These are phyloP conservation scores for Pseudorasbora parva DNA, from an alignment of 2,113 vertebrate species.

Conservation along the genomic window DNA sequence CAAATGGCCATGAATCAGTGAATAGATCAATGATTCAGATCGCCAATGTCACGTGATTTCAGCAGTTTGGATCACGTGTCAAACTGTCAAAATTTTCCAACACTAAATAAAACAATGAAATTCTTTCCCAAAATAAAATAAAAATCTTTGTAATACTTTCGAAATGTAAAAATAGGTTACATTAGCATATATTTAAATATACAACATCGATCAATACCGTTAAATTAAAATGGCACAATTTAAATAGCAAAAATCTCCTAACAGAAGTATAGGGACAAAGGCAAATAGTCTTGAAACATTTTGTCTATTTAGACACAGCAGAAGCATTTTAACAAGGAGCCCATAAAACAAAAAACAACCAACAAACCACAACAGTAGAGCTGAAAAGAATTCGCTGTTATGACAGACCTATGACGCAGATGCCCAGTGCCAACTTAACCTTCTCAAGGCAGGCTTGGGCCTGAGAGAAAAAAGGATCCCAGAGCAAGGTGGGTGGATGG, in stretches of 20 bases:
- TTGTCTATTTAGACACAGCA: neutral
- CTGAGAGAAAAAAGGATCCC: neutral
- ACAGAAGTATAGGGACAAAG: neutral
- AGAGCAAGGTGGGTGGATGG: neutral
- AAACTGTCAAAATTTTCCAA: too few species aligned
- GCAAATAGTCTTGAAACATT: neutral
- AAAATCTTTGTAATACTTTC: too few species aligned
- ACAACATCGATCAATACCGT: neutral
- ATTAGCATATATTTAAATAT: neutral
- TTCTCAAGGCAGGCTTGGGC: neutral
- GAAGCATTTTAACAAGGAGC: neutral
- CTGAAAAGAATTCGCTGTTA: neutral
- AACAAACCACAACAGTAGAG: neutral
- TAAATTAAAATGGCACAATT: neutral
- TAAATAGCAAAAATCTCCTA: neutral
- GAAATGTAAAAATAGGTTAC: neutral
- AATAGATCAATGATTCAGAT: too few species aligned
- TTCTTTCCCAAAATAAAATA: too few species aligned
- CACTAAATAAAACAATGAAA: too few species aligned
- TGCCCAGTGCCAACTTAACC: neutral
- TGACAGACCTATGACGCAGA: neutral
- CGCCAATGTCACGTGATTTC: too few species aligned
- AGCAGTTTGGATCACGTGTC: too few species aligned
- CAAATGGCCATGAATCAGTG: too few species aligned
- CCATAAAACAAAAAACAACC: neutral